Evolutionary conservation across 1,140 invertebrate genomes (phyloP).

Genomic region (Oppia nitens): DNA sequence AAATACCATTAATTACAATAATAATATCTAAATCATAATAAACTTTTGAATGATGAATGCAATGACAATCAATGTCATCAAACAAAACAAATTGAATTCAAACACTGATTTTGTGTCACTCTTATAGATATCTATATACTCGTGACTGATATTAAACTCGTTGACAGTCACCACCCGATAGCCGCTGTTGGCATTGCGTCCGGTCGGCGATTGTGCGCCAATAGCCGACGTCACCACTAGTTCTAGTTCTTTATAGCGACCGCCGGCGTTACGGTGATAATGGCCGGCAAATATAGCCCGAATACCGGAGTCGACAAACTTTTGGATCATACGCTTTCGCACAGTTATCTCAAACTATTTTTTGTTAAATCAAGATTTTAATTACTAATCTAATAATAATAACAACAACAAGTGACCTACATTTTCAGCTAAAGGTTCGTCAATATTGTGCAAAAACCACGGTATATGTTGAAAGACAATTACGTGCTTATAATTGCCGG

Average conservation of each 20-base stretch:
- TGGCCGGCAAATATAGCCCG: conserved; percentile 38
- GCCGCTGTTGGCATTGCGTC: conserved; percentile 28
- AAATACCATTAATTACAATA: no score
- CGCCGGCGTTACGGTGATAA: conserved; percentile 38
- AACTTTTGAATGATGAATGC: no score
- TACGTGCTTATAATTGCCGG: conserved; percentile 25
- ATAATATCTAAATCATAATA: no score
- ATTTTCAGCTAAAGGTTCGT: conserved; percentile 24
- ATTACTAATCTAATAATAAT: not conserved
- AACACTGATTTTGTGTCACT: not conserved
- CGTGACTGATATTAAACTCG: conserved; percentile 26
- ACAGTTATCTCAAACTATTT: conserved; percentile 32
- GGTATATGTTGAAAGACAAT: conserved; percentile 41
- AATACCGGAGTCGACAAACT: conserved; percentile 31
- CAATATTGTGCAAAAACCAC: conserved; percentile 31
- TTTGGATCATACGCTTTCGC: conserved; percentile 30
- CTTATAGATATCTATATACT: conserved; percentile 24
- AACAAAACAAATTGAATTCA: not conserved
- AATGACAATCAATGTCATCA: no score
- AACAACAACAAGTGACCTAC: not conserved
- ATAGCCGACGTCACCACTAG: conserved; percentile 37
- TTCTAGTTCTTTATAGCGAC: conserved; percentile 32
- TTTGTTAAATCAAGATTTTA: not conserved
- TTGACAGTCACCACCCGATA: conserved; percentile 32
- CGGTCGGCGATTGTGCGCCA: conserved; percentile 31